Conservation (phyloP, 92 coral and sea anemone species). For the Epizoanthus rinbou region DNA sequence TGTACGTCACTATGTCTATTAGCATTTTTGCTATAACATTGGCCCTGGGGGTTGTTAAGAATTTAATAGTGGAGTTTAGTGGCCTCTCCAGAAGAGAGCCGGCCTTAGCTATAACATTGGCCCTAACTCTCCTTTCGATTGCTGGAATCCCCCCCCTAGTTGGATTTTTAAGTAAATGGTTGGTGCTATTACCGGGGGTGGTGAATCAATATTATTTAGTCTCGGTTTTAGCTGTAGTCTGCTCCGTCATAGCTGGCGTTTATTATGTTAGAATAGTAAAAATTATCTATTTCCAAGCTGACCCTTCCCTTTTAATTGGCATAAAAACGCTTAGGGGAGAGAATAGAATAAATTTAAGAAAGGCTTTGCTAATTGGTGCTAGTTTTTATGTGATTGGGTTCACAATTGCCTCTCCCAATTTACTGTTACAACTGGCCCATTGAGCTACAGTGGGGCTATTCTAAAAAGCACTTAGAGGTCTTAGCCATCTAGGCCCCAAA, state of each 20-base stretch:
- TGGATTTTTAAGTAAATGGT: conserved; percentile 83
- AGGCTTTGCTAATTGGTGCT: conserved; percentile 64
- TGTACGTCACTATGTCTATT: conserved; percentile 67
- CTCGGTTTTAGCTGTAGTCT: conserved; percentile 69
- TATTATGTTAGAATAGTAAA: conserved; percentile 81
- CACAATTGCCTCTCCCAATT: conserved; percentile 59
- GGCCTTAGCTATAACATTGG: conserved; percentile 65
- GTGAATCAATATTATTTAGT: conserved; percentile 57
- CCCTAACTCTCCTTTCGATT: conserved; percentile 69
- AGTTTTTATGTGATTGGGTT: conserved; percentile 60
- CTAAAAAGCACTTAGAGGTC: conserved; percentile 23
- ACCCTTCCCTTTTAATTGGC: conserved; percentile 51
- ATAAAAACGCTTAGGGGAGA: conserved; percentile 53
- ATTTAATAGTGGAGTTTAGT: conserved; percentile 70
- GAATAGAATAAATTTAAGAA: conserved; percentile 61
- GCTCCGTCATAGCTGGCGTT: conserved; percentile 78
- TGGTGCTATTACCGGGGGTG: conserved; percentile 68
- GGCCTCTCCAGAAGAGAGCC: conserved; percentile 72
- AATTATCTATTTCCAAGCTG: conserved; percentile 72
- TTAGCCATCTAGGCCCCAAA: too few species aligned
- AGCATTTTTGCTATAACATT: conserved; percentile 71
- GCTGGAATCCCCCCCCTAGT: conserved; percentile 83
- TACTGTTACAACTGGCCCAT: conserved; percentile 58
- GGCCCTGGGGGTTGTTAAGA: conserved; percentile 59
- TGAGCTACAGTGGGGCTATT: conserved; percentile 64